A percentile compares a stretch with the other conserved stretches of the same genome.
Evolutionary conservation across 2,888 invertebrate species (phyloP).

Genomic region (Scaptomyza tumidula): DNA sequence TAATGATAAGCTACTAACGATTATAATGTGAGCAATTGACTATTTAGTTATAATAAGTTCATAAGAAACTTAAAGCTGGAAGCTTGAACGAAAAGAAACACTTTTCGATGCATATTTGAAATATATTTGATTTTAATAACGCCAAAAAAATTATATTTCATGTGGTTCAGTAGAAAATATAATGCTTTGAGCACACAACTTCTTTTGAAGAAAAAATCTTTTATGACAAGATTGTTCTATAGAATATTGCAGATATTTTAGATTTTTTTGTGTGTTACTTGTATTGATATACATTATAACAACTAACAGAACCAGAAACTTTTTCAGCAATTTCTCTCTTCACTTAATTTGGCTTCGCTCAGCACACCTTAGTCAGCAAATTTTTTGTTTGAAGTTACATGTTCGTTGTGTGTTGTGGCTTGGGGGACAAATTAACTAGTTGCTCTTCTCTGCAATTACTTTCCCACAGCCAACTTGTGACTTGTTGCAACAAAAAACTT

Average conservation of each 20-base stretch:
- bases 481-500: constrained; percentile 53
- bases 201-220: too few species aligned
- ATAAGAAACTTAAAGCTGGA: not conserved
- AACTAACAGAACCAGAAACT: too few species aligned
- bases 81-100: not conserved
- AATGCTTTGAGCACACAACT: too few species aligned
- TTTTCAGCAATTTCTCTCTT: not conserved
- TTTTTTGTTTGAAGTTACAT: constrained; percentile 2
- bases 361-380: constrained; percentile 1
- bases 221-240: too few species aligned
- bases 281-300: too few species aligned
- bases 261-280: too few species aligned
- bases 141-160: not conserved
- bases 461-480: constrained; percentile 33
- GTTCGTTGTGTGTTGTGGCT: constrained; percentile 7
- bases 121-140: not conserved
- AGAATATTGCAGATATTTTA: too few species aligned
- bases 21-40: not conserved
- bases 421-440: constrained; percentile 21
- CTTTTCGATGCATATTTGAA: not conserved
- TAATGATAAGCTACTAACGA: constrained; percentile 1
- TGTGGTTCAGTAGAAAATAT: too few species aligned
- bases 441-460: constrained; percentile 17
- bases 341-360: not conserved
- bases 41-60: not conserved